Conservation (phyloP, 2,888 invertebrate genomes). For the Ectemnius lituratus region DNA sequence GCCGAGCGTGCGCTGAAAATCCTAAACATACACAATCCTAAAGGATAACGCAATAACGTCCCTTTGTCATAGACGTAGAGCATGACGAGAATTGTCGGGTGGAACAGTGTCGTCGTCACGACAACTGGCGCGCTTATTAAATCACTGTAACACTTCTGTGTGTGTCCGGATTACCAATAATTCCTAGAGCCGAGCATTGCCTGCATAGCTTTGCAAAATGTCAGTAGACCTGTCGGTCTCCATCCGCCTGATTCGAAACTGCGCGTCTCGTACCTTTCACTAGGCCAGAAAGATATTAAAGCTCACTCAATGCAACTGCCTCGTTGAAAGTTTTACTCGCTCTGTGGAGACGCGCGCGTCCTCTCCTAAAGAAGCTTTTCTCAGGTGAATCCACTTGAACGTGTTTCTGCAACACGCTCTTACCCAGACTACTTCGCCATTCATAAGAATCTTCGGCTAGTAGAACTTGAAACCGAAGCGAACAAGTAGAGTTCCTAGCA, state of each 20-base stretch:
- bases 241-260: no score
- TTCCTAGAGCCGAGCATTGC: constrained; percentile 26
- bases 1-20: no score
- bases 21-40: not conserved
- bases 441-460: not conserved
- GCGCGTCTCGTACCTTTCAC: no score
- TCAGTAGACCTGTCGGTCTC: constrained; percentile 33
- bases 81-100: constrained; percentile 44
- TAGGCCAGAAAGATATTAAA: no score
- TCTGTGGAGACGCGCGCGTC: no score
- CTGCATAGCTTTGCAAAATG: not conserved
- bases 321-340: no score
- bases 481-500: constrained; percentile 6
- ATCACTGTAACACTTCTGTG: constrained; percentile 36
- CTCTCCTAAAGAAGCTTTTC: not conserved
- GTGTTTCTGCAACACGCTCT: constrained; percentile 2
- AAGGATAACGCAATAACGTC: constrained; percentile 36
- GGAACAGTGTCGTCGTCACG: constrained; percentile 20
- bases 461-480: constrained; percentile 11
- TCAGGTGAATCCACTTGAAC: not conserved
- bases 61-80: constrained; percentile 32
- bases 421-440: not conserved
- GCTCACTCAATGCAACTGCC: no score
- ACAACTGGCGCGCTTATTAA: constrained; percentile 43
- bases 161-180: constrained; percentile 43